Base-by-base conservation (phyloP, 1,140 invertebrate species). In the Spodoptera frugiperda region DNA sequence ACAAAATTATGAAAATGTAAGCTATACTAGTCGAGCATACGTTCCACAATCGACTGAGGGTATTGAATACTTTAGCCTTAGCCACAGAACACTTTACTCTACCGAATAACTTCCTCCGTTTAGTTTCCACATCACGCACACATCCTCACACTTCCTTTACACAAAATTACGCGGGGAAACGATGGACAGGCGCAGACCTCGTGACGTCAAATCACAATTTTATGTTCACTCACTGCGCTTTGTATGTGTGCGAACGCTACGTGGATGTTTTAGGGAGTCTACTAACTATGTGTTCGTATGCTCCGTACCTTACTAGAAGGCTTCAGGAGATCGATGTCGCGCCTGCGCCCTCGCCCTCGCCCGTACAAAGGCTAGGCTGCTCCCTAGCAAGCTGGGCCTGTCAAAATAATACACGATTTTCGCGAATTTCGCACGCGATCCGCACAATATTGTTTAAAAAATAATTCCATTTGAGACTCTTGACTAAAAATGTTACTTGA, bases 361-460 rank as follows among this genome's bases (percentile, higher is more conserved):
- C 84, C 84, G 87, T 88, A 88, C 89, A 91, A 90, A 92, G 86
- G 84, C 87, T 80, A 87, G 84, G 84, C 81, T 81, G 85, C 85
- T 84, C 83, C 82, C 86, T 77, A 71, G 61, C 79, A 55, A 78
- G 79, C 83, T 75, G 82, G 81, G 84, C 81, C 87, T 90, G 86
- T 91, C 87, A 89, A 91, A 91, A 91, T 90, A 89, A 85, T 80
- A 87, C 86, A 80, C 75, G 81, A 78, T 86, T 83, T 87, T 87
- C 76, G 82, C 71, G 73, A 87, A 83, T 81, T 79, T 78, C 78
- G 70, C 81, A 81, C 83, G 78, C 72, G 72, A 46, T 12, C 54
- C 10, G n/a, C 21, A 46, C 17, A 78, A 57, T 78, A 72, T 33
- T 71, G 67, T 44, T 78, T 61, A 51, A 75, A 75, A 54, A 65